Percentiles rank a stretch among this genome's conserved stretches.
phyloP scores from a whole-genome alignment of 2,797 vertebrate genomes.

The Alauda arvensis region DNA sequence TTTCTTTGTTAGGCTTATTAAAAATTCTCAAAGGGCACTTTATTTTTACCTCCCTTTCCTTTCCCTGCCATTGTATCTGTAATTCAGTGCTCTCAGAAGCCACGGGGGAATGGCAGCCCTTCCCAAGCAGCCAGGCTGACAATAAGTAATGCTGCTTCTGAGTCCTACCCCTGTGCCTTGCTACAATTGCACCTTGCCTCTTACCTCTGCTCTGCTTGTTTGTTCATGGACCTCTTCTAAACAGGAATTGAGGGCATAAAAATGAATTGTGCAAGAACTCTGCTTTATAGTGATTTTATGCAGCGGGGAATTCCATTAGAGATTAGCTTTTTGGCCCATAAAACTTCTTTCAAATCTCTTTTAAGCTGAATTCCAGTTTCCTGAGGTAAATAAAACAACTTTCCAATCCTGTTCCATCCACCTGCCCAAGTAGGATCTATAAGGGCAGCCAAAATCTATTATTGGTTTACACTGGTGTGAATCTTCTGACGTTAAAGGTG shows the following conservation, averaged over 20 bases:
- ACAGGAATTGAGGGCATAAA: background rate
- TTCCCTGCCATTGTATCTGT: background rate
- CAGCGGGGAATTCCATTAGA: background rate
- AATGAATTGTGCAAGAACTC: background rate
- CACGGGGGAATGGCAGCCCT: background rate
- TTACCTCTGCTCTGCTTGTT: background rate
- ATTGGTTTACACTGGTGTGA: conserved; percentile 23
- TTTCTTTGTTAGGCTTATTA: conserved; percentile 45
- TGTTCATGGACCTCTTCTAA: background rate
- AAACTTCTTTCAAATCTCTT: conserved; percentile 12
- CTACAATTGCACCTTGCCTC: background rate
- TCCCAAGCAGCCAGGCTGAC: background rate
- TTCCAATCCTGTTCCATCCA: background rate
- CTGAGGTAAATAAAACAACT: conserved; percentile 25
- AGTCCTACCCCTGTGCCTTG: background rate
- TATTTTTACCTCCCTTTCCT: conserved; percentile 28
- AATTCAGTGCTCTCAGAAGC: conserved; percentile 6
- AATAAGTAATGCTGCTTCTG: background rate
- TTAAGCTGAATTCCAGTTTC: conserved; percentile 11
- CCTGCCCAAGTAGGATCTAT: background rate
- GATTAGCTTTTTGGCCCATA: conserved; percentile 12
- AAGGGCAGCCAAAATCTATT: conserved; percentile 47
- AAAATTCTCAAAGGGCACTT: conserved; percentile 45
- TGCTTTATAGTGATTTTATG: background rate
- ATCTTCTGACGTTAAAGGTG: background rate